A percentile compares a stretch with the other conserved stretches of the same genome.
These are phyloP conservation scores for Siniperca undulata DNA, from an alignment of 2,797 vertebrate species.

Conservation along the genomic window DNA sequence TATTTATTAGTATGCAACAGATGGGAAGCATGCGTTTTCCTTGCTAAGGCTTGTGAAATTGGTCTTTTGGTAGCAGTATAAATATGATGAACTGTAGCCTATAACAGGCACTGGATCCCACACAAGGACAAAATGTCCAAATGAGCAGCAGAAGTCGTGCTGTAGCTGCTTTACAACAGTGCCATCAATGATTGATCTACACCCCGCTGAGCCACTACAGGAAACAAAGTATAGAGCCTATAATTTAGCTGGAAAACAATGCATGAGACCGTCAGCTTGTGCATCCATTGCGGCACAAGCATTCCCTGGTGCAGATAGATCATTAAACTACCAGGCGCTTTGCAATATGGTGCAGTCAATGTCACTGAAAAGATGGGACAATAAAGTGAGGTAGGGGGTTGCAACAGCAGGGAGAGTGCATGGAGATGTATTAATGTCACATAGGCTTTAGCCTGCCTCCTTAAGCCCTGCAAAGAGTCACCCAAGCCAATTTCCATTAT, in stretches of 20 bases:
- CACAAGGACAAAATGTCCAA: slow-evolving; percentile 92
- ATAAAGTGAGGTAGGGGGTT: slow-evolving; percentile 81
- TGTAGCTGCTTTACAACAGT: slow-evolving; percentile 81
- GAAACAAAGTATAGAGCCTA: slow-evolving; percentile 88
- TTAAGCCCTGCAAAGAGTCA: slow-evolving; percentile 87
- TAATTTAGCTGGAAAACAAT: slow-evolving; percentile 91
- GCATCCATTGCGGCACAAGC: slow-evolving; percentile 89
- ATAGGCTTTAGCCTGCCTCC: slow-evolving; percentile 84
- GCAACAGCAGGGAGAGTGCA: slow-evolving; percentile 79
- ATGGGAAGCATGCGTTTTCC: slow-evolving; percentile 96
- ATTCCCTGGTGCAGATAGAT: slow-evolving; percentile 91
- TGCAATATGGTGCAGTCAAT: slow-evolving; percentile 88
- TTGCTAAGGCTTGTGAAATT: slow-evolving; percentile 96
- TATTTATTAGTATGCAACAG: slow-evolving; percentile 99
- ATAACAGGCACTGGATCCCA: slow-evolving; percentile 90
- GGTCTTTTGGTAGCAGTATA: slow-evolving; percentile 99
- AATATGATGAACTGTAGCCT: slow-evolving; percentile 96
- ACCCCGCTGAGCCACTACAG: slow-evolving; percentile 89
- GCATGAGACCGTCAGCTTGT: slow-evolving; percentile 81
- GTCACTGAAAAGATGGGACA: slow-evolving; percentile 84
- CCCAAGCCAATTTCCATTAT: slow-evolving; percentile 95
- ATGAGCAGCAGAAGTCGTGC: slow-evolving; percentile 90
- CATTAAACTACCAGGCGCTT: slow-evolving; percentile 88
- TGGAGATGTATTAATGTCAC: slow-evolving; percentile 85
- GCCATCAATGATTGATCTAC: slow-evolving; percentile 95